Base-by-base conservation (phyloP, 2,888 invertebrate species). In the Caenorhabditis sp. region DNA sequence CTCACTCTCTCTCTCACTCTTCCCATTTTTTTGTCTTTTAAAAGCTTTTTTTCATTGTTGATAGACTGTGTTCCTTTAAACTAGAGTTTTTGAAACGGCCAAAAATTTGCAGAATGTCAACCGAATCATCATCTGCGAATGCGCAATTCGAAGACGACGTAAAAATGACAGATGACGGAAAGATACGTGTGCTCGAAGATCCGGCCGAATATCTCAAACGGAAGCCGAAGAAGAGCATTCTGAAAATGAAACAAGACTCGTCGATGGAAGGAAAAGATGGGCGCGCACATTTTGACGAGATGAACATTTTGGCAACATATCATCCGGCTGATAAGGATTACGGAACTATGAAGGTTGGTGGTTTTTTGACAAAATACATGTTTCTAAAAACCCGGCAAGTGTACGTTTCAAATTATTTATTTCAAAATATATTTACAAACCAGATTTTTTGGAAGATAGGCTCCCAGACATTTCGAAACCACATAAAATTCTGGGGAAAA, bases 311-410 rank as follows among this genome's bases (percentile, higher is more conserved):
- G 84, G 96, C 95, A 81, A 99, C 99, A 0, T 92, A 95, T 87
- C 99, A 99, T 90, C 99, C 99, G 53, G 91, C 93, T 24, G 95
- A 95, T 89, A 99, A 99, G 90, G 97, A 97, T 90, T 99, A 99
- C 89, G 99, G 99, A 10, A 95, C 95, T 88, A 97, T 97, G 96
- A 99, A 97, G 86, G 90, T 90, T 3, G 43, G 17, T 10, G 14
- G 43, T 10, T 31, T 31, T 31, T n/a, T n/a, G n/a, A n/a, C n/a
- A n/a, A n/a, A n/a, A n/a, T n/a, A n/a, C n/a, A n/a, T n/a, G n/a
- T n/a, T n/a, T n/a, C n/a, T n/a, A n/a, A n/a, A n/a, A n/a, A n/a
- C 43, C 89, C 12, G 12, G 12, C 49, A 43, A n/a, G n/a, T n/a
- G n/a, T n/a, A n/a, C n/a, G n/a, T n/a, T n/a, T n/a, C n/a, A n/a